Evolutionary conservation across 2,888 invertebrate genomes (phyloP).

Genomic region (Pristionchus mayeri): DNA sequence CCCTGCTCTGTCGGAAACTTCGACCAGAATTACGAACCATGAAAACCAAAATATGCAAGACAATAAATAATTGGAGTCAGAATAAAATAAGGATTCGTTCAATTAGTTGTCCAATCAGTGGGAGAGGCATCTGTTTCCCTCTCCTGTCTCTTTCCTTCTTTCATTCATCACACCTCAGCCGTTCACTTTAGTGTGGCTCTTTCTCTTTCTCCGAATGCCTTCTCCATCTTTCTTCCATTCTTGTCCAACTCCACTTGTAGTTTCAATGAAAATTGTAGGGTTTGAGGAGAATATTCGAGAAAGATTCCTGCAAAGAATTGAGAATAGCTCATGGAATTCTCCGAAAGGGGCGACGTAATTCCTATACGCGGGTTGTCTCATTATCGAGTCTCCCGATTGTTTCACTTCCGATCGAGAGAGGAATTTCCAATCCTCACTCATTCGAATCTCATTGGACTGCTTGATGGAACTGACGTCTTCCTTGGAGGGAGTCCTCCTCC

Average conservation of each 20-base stretch:
- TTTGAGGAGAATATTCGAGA: not conserved
- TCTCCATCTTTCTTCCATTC: not conserved
- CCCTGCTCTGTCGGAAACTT: slow-evolving; percentile 61
- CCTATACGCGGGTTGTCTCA: not conserved
- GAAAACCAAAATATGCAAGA: not conserved
- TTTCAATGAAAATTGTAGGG: not conserved
- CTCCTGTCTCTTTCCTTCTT: not conserved
- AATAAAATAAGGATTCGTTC: no score
- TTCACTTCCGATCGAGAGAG: not conserved
- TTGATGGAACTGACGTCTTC: not conserved
- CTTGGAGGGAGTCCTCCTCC: no score
- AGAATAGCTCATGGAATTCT: not conserved
- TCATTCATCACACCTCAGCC: not conserved
- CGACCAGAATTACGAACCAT: slow-evolving; percentile 56
- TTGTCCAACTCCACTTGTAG: not conserved
- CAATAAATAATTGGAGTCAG: not conserved
- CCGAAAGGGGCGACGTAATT: not conserved
- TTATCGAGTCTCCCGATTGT: slow-evolving; percentile 16
- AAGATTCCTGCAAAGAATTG: not conserved
- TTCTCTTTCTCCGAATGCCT: not conserved
- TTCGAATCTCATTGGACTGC: not conserved
- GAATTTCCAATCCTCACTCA: not conserved
- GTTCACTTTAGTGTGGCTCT: not conserved
- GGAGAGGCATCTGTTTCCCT: no score
- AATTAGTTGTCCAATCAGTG: no score